These are phyloP conservation scores for Nylanderia fulva DNA, from an alignment of 1,140 invertebrate genomes.

Conservation along the genomic window DNA sequence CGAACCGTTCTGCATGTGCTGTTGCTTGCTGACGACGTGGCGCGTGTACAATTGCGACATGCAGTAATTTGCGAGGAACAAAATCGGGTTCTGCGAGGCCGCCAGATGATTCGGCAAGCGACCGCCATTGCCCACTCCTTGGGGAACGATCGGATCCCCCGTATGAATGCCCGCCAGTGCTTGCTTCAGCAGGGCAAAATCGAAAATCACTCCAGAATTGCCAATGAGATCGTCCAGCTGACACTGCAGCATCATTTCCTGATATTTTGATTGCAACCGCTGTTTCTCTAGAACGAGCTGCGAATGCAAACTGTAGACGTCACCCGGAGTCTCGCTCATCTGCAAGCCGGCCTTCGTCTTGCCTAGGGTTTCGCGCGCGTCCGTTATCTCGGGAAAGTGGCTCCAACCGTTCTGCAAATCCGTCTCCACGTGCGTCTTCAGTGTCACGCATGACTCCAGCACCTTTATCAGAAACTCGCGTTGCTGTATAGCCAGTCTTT, in stretches of 20 bases:
- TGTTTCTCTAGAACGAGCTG: constrained; percentile 88
- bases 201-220: constrained; percentile 88
- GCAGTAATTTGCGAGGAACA: constrained; percentile 91
- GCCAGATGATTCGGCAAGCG: constrained; percentile 81
- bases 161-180: constrained; percentile 88
- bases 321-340: constrained; percentile 86
- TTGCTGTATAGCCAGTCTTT: constrained; percentile 89
- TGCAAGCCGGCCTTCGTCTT: constrained; percentile 88
- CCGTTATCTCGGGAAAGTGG: constrained; percentile 88
- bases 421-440: constrained; percentile 91
- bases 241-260: constrained; percentile 90
- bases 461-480: constrained; percentile 90
- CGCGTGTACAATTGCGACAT: constrained; percentile 91
- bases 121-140: constrained; percentile 77
- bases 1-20: constrained; percentile 86
- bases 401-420: constrained; percentile 89
- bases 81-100: constrained; percentile 87
- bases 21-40: constrained; percentile 88
- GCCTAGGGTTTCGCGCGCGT: constrained; percentile 88
- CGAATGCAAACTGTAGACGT: constrained; percentile 87
- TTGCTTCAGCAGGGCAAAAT: constrained; percentile 89
- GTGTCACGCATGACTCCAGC: constrained; percentile 90
- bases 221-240: constrained; percentile 90
- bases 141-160: constrained; percentile 83
- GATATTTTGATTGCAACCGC: constrained; percentile 89